These are phyloP conservation scores for Eucera pruinosa DNA, from an alignment of 2,888 invertebrate species.

Conservation along the genomic window DNA sequence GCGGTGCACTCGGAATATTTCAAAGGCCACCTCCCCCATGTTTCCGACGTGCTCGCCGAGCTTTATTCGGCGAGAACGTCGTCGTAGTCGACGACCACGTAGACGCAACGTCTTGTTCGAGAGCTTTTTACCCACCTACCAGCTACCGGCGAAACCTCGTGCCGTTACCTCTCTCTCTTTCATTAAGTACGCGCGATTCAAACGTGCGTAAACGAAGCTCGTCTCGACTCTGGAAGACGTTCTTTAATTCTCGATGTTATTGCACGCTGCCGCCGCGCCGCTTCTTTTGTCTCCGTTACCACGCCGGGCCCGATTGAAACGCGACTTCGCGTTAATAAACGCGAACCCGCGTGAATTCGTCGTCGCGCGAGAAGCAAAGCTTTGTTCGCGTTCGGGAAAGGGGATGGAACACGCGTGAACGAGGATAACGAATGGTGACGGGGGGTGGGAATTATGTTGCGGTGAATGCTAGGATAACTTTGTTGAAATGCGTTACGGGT, in stretches of 20 bases:
- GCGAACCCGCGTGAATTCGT: background rate
- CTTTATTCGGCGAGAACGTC: slow-evolving; percentile 50
- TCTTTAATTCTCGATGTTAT: slow-evolving; percentile 12
- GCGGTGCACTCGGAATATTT: slow-evolving; percentile 62
- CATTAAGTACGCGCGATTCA: slow-evolving; percentile 33
- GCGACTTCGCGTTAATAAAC: slow-evolving; percentile 8
- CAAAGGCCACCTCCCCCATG: slow-evolving; percentile 56
- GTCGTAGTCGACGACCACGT: slow-evolving; percentile 23
- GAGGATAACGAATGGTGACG: too few species aligned
- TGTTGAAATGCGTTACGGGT: too few species aligned
- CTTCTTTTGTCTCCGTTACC: background rate
- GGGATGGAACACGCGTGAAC: too few species aligned
- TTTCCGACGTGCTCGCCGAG: slow-evolving; percentile 56
- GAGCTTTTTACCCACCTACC: slow-evolving; percentile 43
- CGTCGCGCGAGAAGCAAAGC: background rate
- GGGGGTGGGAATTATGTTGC: too few species aligned
- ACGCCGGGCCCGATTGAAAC: background rate
- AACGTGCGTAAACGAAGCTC: slow-evolving; percentile 27
- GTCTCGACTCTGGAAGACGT: slow-evolving; percentile 14
- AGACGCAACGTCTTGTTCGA: slow-evolving; percentile 40
- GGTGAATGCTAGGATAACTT: too few species aligned
- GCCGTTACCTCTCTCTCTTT: slow-evolving; percentile 20
- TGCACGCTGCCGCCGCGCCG: background rate
- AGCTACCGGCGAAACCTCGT: background rate
- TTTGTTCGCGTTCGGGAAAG: too few species aligned